Evolutionary conservation across 2,888 invertebrate species (phyloP).

Genomic region (Yponomeuta plumbellus): DNA sequence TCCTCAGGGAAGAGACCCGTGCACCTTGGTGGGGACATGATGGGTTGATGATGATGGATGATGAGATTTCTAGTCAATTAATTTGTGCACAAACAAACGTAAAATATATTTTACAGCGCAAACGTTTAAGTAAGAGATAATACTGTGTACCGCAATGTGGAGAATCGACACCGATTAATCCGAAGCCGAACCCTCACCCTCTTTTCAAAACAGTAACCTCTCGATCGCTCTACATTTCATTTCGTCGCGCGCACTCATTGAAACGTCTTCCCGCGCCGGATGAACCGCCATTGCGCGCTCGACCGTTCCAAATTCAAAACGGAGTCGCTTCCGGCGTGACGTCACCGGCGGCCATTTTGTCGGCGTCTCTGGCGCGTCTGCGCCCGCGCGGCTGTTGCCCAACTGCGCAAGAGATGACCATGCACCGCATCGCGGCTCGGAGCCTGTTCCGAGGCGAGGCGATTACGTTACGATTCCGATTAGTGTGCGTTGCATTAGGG

Average conservation of each 20-base stretch:
- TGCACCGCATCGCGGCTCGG: no score
- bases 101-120: neutral
- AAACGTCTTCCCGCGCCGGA: constrained; percentile 72
- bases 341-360: constrained; percentile 63
- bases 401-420: constrained; percentile 33
- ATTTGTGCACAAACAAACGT: no score
- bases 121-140: neutral
- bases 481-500: no score
- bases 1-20: no score
- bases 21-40: no score
- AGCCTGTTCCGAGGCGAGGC: no score
- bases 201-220: constrained; percentile 8
- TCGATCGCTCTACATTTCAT: constrained; percentile 11
- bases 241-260: constrained; percentile 59
- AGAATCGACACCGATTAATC: neutral
- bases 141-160: neutral
- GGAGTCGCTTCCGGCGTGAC: constrained; percentile 74
- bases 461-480: no score
- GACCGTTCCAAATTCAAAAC: constrained; percentile 76
- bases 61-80: no score
- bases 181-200: neutral
- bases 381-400: constrained; percentile 35
- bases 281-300: constrained; percentile 74
- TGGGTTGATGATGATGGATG: no score
- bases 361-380: constrained; percentile 39